Percentiles rank a stretch among this genome's conserved stretches.
Conservation (phyloP, 2,888 invertebrate species). For the Mactromeris polynyma region DNA sequence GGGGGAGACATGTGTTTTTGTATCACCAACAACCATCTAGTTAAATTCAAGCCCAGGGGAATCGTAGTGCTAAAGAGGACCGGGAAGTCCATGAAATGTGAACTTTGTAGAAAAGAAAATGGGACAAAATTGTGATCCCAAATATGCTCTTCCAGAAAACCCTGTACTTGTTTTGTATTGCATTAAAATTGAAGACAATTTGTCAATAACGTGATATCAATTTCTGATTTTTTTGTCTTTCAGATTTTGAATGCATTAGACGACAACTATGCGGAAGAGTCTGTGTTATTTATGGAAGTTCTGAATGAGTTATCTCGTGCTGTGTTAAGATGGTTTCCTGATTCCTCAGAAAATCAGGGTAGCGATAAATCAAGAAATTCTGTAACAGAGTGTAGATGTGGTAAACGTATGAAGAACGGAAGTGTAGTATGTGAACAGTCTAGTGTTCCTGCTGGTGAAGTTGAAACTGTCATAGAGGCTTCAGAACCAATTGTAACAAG, state of each 20-base stretch:
- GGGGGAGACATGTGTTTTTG: no score
- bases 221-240: slow-evolving; percentile 20
- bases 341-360: neutral
- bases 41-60: no score
- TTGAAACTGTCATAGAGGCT: neutral
- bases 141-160: no score
- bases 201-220: neutral
- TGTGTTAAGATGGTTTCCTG: slow-evolving; percentile 82
- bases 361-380: neutral
- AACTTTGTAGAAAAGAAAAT: no score
- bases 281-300: slow-evolving; percentile 81
- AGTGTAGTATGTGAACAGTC: neutral
- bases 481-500: neutral
- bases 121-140: no score
- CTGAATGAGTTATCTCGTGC: slow-evolving; percentile 80
- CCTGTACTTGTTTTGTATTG: no score
- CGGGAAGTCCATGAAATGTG: no score
- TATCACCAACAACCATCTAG: no score
- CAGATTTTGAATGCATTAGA: slow-evolving; percentile 82
- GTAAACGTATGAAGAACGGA: neutral
- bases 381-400: neutral
- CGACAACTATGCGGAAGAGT: slow-evolving; percentile 79
- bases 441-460: neutral
- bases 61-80: no score
- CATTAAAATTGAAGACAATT: no score